Conservation (phyloP, 2,113 vertebrate species). For the Sula dactylatra region DNA sequence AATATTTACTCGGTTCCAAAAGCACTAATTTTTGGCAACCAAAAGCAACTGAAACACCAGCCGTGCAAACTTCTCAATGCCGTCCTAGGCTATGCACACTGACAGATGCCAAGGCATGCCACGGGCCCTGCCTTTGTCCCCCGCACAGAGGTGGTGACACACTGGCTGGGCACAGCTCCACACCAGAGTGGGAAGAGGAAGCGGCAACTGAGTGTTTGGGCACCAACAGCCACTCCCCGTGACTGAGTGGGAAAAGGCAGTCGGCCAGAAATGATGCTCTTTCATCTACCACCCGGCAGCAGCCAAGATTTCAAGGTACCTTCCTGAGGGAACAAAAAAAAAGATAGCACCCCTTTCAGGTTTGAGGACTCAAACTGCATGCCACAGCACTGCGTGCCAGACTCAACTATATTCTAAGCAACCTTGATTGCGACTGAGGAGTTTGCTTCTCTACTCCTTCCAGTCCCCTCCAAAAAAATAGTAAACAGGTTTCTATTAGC, state of each 20-base stretch:
- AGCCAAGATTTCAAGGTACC: not conserved
- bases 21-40: not conserved
- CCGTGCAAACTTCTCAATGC: not conserved
- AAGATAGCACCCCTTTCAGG: not conserved
- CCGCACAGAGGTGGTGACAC: not conserved
- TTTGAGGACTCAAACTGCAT: not conserved
- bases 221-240: accelerated
- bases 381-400: accelerated
- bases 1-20: not conserved
- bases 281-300: not conserved
- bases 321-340: too few species aligned
- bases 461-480: not conserved
- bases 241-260: not conserved
- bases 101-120: not conserved
- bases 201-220: not conserved
- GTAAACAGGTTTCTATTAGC: not conserved
- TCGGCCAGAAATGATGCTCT: not conserved
- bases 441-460: not conserved
- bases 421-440: accelerated
- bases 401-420: not conserved
- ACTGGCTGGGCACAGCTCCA: not conserved
- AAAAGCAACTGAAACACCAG: not conserved
- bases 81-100: not conserved
- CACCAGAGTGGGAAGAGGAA: not conserved
- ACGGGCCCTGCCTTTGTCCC: not conserved